Conservation (phyloP, 2,113 vertebrate species). For the Thymallus thymallus region DNA sequence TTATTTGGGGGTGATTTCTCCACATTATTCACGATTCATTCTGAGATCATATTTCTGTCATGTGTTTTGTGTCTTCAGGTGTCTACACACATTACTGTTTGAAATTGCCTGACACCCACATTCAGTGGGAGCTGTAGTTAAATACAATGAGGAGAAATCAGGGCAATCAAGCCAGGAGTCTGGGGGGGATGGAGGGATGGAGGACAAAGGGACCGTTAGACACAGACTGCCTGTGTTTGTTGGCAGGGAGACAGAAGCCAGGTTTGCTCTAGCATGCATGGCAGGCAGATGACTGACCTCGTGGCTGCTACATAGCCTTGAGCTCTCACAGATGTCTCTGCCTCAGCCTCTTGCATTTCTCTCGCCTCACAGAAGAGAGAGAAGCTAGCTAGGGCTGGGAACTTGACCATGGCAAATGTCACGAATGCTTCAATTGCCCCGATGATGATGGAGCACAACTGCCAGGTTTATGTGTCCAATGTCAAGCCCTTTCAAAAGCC, state of each 20-base stretch:
- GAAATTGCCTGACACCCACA: conserved; percentile 74
- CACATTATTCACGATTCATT: conserved; percentile 24
- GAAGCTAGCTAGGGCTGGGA: conserved; percentile 34
- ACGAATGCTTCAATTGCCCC: conserved; percentile 58
- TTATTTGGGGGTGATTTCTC: not conserved
- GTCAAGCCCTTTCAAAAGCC: conserved; percentile 62
- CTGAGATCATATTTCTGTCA: conserved; percentile 9
- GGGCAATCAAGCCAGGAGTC: conserved; percentile 71
- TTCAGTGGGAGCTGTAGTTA: conserved; percentile 57
- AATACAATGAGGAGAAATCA: conserved; percentile 70
- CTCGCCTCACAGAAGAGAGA: conserved; percentile 6
- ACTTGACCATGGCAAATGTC: conserved; percentile 60
- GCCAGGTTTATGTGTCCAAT: conserved; percentile 56
- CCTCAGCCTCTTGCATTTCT: not conserved
- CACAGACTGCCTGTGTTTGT: conserved; percentile 45
- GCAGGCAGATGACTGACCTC: conserved; percentile 70
- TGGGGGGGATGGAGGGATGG: conserved; percentile 37
- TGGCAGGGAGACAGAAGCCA: conserved; percentile 41
- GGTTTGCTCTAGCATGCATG: conserved; percentile 56
- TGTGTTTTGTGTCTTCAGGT: conserved; percentile 21
- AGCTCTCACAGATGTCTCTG: conserved; percentile 69
- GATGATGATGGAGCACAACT: conserved; percentile 41
- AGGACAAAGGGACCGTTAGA: conserved; percentile 57
- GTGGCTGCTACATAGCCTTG: conserved; percentile 57
- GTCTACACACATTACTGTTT: conserved; percentile 31